Evolutionary conservation across 2,797 vertebrate genomes (phyloP).

Genomic region (Sebastes vulpes): DNA sequence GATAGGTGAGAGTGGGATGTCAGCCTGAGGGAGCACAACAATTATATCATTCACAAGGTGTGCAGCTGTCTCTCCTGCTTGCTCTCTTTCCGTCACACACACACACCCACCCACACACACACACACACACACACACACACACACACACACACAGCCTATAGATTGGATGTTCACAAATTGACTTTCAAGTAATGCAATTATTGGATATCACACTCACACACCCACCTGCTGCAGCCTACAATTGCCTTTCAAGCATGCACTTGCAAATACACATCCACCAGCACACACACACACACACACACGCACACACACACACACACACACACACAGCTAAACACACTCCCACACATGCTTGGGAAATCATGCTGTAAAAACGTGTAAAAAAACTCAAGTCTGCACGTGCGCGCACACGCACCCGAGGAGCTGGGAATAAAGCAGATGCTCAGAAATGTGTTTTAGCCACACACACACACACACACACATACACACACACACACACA

Average conservation of each 20-base stretch:
- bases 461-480: neutral
- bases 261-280: neutral
- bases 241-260: constrained; percentile 9
- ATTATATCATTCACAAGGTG: no score
- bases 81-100: no score
- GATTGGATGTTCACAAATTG: constrained; percentile 17
- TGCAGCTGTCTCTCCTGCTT: no score
- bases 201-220: neutral
- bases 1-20: no score
- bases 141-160: neutral
- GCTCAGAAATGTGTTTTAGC: neutral
- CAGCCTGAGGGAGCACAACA: no score
- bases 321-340: constrained; percentile 4
- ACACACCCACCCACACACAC: neutral
- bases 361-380: constrained; percentile 24
- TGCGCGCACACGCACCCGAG: neutral
- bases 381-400: constrained; percentile 11
- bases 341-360: constrained; percentile 13
- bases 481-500: no score
- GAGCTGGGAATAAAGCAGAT: neutral
- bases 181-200: constrained; percentile 31
- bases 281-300: neutral
- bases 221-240: neutral
- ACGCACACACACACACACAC: neutral
- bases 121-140: neutral